Conservation (phyloP, 2,797 vertebrate species). For the Spinus olivaceus region DNA sequence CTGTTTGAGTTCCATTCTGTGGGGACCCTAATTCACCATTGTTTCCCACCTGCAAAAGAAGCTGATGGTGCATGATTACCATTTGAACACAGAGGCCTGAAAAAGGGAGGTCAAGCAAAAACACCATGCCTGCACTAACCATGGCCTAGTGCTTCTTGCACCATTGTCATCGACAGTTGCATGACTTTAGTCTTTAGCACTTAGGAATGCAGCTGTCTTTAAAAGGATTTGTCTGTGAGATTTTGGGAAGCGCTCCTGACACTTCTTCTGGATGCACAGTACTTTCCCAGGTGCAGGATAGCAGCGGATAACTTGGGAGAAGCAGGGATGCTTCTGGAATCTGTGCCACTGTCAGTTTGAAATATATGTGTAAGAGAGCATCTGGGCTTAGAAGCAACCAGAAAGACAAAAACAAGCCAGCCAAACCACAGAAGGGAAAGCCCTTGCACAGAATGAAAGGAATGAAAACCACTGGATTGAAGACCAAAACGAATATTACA, state of each 20-base stretch:
- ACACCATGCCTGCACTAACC: not conserved
- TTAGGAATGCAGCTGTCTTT: not conserved
- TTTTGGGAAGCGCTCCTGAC: not conserved
- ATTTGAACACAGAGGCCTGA: not conserved
- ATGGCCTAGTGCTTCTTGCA: not conserved
- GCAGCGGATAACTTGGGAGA: not conserved
- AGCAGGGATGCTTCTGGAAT: not conserved
- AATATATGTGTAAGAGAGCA: not conserved
- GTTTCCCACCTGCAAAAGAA: not conserved
- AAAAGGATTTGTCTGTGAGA: not conserved
- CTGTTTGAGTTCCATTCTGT: not conserved
- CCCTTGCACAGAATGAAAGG: not conserved
- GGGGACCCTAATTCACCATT: not conserved
- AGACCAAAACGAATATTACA: not conserved
- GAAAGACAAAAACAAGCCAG: not conserved
- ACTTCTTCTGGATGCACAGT: not conserved
- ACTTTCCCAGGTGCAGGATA: not conserved
- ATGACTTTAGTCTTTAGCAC: not conserved
- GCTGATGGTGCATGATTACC: not conserved
- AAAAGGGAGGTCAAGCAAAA: not conserved
- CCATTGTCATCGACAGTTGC: not conserved
- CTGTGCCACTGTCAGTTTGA: not conserved
- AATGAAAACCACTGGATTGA: not conserved
- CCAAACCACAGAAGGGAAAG: not conserved
- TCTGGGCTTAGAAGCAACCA: not conserved